A percentile compares a stretch with the other conserved stretches of the same genome.
phyloP scores from a whole-genome alignment of 2,797 vertebrate species.

The Cercopithecus petaurista region DNA sequence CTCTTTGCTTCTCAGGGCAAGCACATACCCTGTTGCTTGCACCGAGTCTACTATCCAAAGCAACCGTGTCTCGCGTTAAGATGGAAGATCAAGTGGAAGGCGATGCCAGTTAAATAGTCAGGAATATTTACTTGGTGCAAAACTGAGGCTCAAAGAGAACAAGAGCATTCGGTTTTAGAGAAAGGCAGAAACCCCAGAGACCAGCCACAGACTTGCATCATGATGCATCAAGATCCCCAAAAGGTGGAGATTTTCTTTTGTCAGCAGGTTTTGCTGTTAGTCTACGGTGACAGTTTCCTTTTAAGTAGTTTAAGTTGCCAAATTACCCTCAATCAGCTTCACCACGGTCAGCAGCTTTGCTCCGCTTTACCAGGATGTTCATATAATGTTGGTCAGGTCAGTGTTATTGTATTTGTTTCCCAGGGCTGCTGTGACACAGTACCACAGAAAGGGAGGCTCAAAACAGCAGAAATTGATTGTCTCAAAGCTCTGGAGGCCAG shows the following conservation, averaged over 20 bases:
- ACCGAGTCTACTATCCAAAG: neutral
- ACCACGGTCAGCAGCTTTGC: neutral
- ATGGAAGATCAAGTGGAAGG: neutral
- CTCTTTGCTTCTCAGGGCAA: accelerated
- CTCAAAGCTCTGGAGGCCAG: neutral
- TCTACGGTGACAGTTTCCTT: neutral
- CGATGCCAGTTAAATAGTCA: accelerated
- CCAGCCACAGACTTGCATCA: accelerated
- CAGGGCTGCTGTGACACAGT: neutral
- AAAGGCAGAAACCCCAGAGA: neutral
- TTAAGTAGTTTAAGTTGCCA: neutral
- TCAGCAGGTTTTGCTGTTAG: neutral
- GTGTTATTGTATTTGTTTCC: neutral
- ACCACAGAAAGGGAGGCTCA: no score
- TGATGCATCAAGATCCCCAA: neutral
- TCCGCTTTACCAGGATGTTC: neutral
- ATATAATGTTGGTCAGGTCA: neutral
- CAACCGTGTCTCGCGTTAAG: accelerated
- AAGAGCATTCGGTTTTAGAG: accelerated
- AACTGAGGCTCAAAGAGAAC: neutral
- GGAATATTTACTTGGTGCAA: no score
- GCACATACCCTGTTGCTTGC: accelerated
- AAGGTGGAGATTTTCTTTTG: neutral
- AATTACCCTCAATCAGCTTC: neutral
- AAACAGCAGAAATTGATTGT: no score